Base-by-base conservation (phyloP, 2,797 vertebrate genomes). In the Brachyalestes nurse region DNA sequence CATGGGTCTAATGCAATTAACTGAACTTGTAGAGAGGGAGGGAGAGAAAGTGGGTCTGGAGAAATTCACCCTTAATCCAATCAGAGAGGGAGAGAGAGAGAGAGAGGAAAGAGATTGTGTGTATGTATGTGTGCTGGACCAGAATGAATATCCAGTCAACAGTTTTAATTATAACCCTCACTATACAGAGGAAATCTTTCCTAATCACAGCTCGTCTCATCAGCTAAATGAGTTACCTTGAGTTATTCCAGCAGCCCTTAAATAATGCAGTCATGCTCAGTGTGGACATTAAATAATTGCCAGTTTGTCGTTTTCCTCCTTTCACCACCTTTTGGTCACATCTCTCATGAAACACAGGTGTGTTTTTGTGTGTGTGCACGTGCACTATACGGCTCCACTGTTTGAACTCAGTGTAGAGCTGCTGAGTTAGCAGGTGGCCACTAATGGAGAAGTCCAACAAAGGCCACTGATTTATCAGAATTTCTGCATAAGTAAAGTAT, bases 1-100 rank as follows among this genome's bases (percentile, higher is more conserved):
- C 55, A 85, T 80, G 86, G 85, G 87, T 83, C 88, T 93, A 91
- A 90, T 93, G 90, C 88, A 93, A 93, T 94, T 92, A 92, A 91
- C 84, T 90, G 79, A 87, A 87, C 90, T 90, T n/a, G 85, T 86
- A 84, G 91, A 88, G 85, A 90, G 83, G 82, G 80, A 77, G 74
- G 71, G 87, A 91, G 84, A 53, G 64, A 80, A 76, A 81, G 70
- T 55, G 40, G 57, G 80, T 75, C 78, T 86, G 65, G 81, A 86
- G 86, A 88, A 88, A 88, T 84, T 86, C 85, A 86, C 86, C 84
- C 87, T 89, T 90, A 92, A 91, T 91, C 89, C 89, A 90, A 90
- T 94, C 86, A 89, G 89, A 87, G 73, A 81, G 58, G 49, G 51
- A 28, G 23, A 57, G n/a, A 6, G 57, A 88, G 89, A 38, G 73